Evolutionary conservation across 2,888 invertebrate species (phyloP).

Genomic region (Nemapogon koenigi): DNA sequence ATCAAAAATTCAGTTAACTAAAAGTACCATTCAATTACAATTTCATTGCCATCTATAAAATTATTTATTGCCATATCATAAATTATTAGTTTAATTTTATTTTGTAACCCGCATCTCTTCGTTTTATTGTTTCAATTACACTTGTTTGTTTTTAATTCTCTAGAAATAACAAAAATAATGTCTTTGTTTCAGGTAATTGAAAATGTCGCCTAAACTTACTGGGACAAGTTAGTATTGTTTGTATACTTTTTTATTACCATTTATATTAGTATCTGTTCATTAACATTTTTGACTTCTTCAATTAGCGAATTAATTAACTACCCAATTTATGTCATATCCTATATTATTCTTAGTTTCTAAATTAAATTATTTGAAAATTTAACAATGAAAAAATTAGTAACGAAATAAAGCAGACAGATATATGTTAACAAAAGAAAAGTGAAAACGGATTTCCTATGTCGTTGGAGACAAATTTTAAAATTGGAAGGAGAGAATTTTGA

Average conservation of each 20-base stretch:
- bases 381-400: too few species aligned
- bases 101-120: constrained; percentile 35
- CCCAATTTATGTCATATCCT: too few species aligned
- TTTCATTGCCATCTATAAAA: neutral
- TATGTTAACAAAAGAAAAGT: constrained; percentile 3
- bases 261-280: too few species aligned
- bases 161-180: neutral
- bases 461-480: constrained; percentile 41
- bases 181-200: constrained; percentile 16
- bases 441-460: constrained; percentile 3
- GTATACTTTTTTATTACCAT: neutral
- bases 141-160: too few species aligned
- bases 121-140: too few species aligned
- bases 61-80: neutral
- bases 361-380: too few species aligned
- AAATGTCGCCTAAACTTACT: constrained; percentile 7
- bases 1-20: too few species aligned
- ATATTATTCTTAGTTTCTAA: too few species aligned
- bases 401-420: too few species aligned
- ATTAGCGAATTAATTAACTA: too few species aligned
- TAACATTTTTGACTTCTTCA: too few species aligned
- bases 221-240: constrained; percentile 4
- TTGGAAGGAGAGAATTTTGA: constrained; percentile 45
- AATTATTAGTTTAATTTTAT: constrained; percentile 31
- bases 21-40: constrained; percentile 4